Evolutionary conservation across 2,113 vertebrate genomes (phyloP).

Genomic region (Phaethon lepturus): DNA sequence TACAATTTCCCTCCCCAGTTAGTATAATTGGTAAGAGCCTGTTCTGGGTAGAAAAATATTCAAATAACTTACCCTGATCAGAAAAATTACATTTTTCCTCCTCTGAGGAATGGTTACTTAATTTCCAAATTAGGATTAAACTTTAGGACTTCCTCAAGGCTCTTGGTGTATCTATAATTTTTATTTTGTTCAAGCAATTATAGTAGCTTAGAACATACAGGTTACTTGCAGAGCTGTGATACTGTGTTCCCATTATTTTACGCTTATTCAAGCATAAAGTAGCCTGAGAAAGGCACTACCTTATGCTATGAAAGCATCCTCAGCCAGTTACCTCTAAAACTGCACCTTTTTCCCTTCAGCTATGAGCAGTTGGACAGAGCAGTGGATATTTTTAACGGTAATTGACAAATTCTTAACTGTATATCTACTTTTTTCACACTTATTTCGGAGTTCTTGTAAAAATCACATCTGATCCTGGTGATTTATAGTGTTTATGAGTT

Average conservation of each 20-base stretch:
- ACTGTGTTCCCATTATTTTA: neutral
- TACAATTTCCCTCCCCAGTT: neutral
- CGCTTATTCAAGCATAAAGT: neutral
- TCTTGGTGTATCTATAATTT: neutral
- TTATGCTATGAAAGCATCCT: neutral
- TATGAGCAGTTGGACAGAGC: neutral
- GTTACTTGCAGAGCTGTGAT: neutral
- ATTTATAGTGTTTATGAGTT: neutral
- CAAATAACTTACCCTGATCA: neutral
- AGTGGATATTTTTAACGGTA: neutral
- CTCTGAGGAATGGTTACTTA: neutral
- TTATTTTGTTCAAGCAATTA: neutral
- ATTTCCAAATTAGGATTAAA: neutral
- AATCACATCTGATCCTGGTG: neutral
- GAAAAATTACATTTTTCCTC: neutral
- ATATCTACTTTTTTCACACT: neutral
- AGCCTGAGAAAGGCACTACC: neutral
- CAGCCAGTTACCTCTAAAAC: neutral
- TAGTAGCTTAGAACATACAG: neutral
- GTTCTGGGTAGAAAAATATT: neutral
- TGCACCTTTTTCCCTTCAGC: neutral
- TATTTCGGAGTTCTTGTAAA: neutral
- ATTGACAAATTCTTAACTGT: neutral
- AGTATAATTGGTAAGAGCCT: neutral
- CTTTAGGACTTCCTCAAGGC: neutral